These are phyloP conservation scores for Vireo altiloquus DNA, from an alignment of 2,113 vertebrate species.

Conservation along the genomic window DNA sequence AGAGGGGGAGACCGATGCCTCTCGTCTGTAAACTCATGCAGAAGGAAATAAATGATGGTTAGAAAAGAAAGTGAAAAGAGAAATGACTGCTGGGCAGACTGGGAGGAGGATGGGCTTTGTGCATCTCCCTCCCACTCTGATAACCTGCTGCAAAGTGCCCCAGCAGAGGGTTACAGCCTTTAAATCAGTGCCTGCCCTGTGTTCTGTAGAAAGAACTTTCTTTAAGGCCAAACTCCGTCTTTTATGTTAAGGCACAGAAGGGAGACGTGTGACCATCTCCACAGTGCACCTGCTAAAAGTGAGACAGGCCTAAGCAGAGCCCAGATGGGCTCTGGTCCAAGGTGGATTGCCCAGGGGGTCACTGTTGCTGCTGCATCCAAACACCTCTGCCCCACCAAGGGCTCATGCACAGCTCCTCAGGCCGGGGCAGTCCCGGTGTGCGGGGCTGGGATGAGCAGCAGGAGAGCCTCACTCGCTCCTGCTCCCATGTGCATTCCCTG, in stretches of 20 bases:
- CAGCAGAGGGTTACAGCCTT: not conserved
- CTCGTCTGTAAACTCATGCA: not conserved
- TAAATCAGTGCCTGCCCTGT: not conserved
- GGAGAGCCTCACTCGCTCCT: not conserved
- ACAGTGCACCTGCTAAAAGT: not conserved
- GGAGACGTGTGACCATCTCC: not conserved
- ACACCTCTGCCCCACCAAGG: rapidly evolving
- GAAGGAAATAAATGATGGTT: not conserved
- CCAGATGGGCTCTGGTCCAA: rapidly evolving
- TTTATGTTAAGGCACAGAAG: not conserved
- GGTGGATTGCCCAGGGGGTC: not conserved
- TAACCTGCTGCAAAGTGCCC: not conserved
- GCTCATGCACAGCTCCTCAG: not conserved
- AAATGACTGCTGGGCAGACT: not conserved
- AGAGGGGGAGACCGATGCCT: not conserved
- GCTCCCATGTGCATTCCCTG: not conserved
- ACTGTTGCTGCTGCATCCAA: rapidly evolving
- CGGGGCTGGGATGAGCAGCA: not conserved
- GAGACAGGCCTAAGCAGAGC: not conserved
- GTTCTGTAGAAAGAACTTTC: not conserved
- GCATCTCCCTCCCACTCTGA: not conserved
- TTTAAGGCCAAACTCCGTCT: not conserved
- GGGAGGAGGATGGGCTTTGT: not conserved
- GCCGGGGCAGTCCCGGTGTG: no score
- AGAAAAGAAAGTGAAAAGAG: not conserved